These are phyloP conservation scores for Sarcophaga rosellei DNA, from an alignment of 2,888 invertebrate genomes.

Conservation along the genomic window DNA sequence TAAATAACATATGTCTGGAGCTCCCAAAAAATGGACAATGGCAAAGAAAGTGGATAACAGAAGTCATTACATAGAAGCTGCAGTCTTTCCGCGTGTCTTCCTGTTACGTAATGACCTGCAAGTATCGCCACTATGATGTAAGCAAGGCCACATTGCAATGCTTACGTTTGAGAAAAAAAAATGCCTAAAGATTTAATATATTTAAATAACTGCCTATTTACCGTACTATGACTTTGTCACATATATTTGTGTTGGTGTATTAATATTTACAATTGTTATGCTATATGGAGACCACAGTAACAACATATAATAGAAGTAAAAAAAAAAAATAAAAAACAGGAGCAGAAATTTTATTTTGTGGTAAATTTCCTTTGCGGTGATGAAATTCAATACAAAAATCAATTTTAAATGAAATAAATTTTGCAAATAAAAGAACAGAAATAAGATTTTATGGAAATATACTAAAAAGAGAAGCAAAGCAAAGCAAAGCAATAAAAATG, in stretches of 20 bases:
- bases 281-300: neutral
- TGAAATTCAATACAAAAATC: slow-evolving; percentile 62
- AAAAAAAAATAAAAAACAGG: neutral
- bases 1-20: too few species aligned
- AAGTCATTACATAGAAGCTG: too few species aligned
- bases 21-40: too few species aligned
- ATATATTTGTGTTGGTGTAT: too few species aligned
- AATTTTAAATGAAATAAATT: slow-evolving; percentile 59
- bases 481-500: neutral
- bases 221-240: too few species aligned
- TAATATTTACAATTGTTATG: slow-evolving; percentile 29
- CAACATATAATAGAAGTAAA: neutral
- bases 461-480: neutral
- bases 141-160: accelerated
- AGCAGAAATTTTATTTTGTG: slow-evolving; percentile 55
- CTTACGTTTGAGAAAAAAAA: too few species aligned
- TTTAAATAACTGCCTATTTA: too few species aligned
- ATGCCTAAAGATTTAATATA: too few species aligned
- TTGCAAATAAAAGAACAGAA: slow-evolving; percentile 43
- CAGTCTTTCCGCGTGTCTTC: too few species aligned
- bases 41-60: too few species aligned
- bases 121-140: too few species aligned
- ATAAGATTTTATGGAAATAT: slow-evolving; percentile 57
- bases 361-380: slow-evolving; percentile 67
- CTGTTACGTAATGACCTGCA: too few species aligned